Evolutionary conservation across 2,113 vertebrate species (phyloP), one percentile per base, ranked within the genome.

Genomic region (Australoheros scitulus): DNA sequence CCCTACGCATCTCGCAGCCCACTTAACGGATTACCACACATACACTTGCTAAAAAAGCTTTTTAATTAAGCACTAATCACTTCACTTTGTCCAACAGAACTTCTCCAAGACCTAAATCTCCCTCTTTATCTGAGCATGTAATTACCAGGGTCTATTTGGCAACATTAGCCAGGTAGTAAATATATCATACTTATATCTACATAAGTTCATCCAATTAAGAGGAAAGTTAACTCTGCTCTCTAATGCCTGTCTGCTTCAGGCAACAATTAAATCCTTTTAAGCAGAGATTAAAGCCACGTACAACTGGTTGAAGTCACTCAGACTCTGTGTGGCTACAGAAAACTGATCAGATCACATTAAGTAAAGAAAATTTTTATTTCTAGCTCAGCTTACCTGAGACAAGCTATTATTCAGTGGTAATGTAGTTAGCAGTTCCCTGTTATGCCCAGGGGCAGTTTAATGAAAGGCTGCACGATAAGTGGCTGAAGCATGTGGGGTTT

Each of bases 21-120:
- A 90, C 90, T 92, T 90, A 88, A 86, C 29, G 38, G 87, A 93
- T 93, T 92, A 93, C 79, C 64, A 81, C 91, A 81, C 79, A 61
- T 38, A 58, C 36, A 85, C 82, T 82, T 75, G 50, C 81, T 83
- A 77, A 83, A 89, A 91, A 93, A 86, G 87, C 70, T 38, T 89
- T 91, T 93, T 94, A 94, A 94, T 93, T 86, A 91, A 87, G 57
- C 26, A 32, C 79, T 94, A 92, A 93, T 92, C 82, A 20, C 85
- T 84, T 83, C 83, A 87, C 80, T 92, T 89, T 90, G 91, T 91
- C 86, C 86, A 75, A 75, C 50, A 82, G 79, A 83, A 89, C 80
- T 76, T 89, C 32, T 55, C 56, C 24, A 50, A 80, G 85, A 91
- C 87, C 68, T 84, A 87, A 89, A 89, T 90, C 89, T 89, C 78